Conservation (phyloP, 2,797 vertebrate species). For the Melanotaenia nigrans region DNA sequence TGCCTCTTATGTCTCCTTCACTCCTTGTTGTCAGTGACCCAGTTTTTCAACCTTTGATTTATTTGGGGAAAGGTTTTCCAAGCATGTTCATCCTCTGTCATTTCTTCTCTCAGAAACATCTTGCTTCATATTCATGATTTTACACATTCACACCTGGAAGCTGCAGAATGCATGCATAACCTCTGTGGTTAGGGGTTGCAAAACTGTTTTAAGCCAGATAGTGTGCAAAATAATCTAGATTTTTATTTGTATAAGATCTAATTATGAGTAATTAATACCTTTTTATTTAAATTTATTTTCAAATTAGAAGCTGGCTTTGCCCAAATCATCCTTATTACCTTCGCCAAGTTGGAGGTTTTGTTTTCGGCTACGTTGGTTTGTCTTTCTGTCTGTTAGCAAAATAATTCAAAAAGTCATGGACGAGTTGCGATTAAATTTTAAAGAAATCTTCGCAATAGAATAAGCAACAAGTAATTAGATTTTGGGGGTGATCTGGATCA, state of each 20-base stretch:
- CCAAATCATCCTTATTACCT: background rate
- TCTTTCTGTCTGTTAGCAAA: too few species aligned
- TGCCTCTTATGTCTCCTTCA: conserved; percentile 56
- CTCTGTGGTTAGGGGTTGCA: conserved; percentile 9
- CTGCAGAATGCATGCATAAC: conserved; percentile 26
- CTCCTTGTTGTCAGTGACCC: conserved; percentile 67
- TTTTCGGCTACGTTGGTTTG: too few species aligned
- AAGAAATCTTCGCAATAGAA: too few species aligned
- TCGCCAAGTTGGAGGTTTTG: too few species aligned
- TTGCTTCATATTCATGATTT: conserved; percentile 59
- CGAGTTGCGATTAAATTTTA: too few species aligned
- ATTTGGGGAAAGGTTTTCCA: conserved; percentile 24
- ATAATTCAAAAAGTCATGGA: too few species aligned
- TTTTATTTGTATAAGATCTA: background rate
- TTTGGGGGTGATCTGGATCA: too few species aligned
- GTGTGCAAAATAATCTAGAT: conserved; percentile 5
- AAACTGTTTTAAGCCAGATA: conserved; percentile 4
- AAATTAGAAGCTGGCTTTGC: background rate
- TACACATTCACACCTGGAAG: conserved; percentile 58
- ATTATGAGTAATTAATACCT: background rate
- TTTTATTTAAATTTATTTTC: background rate
- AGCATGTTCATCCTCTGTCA: background rate
- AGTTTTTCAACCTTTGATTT: conserved; percentile 55
- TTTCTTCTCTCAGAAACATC: conserved; percentile 19
- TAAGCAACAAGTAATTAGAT: too few species aligned